These are phyloP conservation scores for Papilio xuthus DNA, from an alignment of 1,140 invertebrate species.

Conservation along the genomic window DNA sequence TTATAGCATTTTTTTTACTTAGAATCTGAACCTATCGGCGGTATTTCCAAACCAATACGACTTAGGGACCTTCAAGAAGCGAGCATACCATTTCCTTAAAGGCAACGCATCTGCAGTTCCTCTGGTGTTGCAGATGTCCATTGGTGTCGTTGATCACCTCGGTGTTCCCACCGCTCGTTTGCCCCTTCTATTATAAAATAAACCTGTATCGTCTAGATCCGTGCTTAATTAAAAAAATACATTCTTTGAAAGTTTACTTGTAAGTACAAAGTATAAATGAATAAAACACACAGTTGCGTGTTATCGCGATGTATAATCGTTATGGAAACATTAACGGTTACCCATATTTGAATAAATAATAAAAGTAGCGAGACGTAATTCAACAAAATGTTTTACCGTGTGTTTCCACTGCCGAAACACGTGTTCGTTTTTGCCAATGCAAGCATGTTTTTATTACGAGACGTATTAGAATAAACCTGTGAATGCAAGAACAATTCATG, in stretches of 20 bases:
- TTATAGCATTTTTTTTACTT: too few species aligned
- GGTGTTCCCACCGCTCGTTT: too few species aligned
- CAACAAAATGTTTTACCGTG: not conserved
- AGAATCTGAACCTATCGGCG: too few species aligned
- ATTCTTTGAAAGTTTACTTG: not conserved
- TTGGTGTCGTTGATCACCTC: too few species aligned
- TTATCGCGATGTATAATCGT: not conserved
- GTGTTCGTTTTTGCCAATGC: not conserved
- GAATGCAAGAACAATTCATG: not conserved
- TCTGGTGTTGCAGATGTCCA: too few species aligned
- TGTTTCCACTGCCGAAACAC: not conserved
- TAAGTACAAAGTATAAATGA: constrained; percentile 6
- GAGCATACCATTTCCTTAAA: too few species aligned
- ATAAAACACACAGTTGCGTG: constrained; percentile 16
- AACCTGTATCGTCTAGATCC: not conserved
- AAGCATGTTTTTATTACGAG: not conserved
- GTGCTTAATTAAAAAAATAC: not conserved
- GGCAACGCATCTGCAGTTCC: too few species aligned
- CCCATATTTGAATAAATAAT: not conserved
- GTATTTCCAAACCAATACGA: too few species aligned
- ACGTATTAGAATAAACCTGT: not conserved
- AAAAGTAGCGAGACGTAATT: not conserved
- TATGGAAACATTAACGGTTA: constrained; percentile 7
- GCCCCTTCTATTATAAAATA: not conserved
- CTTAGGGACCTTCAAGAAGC: too few species aligned